Evolutionary conservation across 2,797 vertebrate species (phyloP).

Genomic region (Coilia nasus): DNA sequence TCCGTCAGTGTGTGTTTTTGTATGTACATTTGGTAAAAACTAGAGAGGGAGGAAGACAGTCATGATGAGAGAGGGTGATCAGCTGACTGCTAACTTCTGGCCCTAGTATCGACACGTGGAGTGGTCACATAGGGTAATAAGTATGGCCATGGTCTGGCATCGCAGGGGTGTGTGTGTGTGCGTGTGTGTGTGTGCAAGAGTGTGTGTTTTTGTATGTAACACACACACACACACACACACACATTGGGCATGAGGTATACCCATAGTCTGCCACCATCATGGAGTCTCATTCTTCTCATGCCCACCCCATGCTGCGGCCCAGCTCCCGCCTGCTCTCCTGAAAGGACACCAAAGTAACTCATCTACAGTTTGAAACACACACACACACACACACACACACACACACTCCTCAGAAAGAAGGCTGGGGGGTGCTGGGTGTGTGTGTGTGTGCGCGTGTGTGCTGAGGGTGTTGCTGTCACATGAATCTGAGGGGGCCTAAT

Average conservation of each 20-base stretch:
- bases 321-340: slow-evolving; percentile 37
- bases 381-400: neutral
- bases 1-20: too few species aligned
- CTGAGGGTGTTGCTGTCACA: neutral
- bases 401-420: neutral
- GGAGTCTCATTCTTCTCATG: too few species aligned
- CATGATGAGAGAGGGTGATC: slow-evolving; percentile 57
- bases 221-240: too few species aligned
- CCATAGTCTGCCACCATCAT: too few species aligned
- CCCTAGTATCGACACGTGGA: slow-evolving; percentile 42
- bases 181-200: too few species aligned
- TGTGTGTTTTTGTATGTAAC: neutral
- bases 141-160: too few species aligned
- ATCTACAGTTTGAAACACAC: slow-evolving; percentile 44
- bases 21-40: too few species aligned
- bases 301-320: slow-evolving; percentile 14
- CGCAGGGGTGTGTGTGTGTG: too few species aligned
- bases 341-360: neutral
- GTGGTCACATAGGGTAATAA: too few species aligned
- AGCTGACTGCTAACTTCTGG: slow-evolving; percentile 71
- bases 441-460: neutral
- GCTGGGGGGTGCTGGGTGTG: neutral
- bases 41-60: neutral
- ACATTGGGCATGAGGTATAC: too few species aligned
- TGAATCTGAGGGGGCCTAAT: slow-evolving; percentile 19